Evolutionary conservation across 92 coral and sea anemone genomes (phyloP).

Genomic region (Heteractis magnifica): DNA sequence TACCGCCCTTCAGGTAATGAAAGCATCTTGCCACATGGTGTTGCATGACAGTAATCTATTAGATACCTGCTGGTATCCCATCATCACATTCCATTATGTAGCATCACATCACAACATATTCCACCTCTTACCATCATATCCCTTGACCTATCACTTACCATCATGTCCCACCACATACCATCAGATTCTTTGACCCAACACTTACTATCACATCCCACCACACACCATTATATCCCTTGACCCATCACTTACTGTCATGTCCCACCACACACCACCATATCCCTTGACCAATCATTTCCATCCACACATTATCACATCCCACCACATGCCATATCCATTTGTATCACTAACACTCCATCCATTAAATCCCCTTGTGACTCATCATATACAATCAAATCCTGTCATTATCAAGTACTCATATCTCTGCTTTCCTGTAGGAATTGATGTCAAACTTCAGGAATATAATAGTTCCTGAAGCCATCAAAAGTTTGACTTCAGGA

Average conservation of each 20-base stretch:
- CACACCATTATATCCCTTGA: neutral
- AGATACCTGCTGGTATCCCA: neutral
- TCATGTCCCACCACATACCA: neutral
- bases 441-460: constrained; percentile 94
- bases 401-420: neutral
- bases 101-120: neutral
- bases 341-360: neutral
- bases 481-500: constrained; percentile 76
- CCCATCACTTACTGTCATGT: neutral
- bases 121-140: neutral
- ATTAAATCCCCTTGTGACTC: neutral
- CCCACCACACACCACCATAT: neutral
- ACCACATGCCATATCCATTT: neutral
- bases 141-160: neutral
- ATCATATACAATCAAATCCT: neutral
- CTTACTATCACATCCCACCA: neutral
- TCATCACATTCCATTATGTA: neutral
- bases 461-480: constrained; percentile 94
- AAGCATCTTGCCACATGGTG: neutral
- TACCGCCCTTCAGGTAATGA: constrained; percentile 76
- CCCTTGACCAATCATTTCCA: too few species aligned
- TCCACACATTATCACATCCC: neutral
- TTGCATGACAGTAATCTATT: neutral
- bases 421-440: constrained; percentile 53
- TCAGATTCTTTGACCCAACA: neutral